A percentile compares a stretch with the other conserved stretches of the same genome.
Conservation (phyloP, 2,888 invertebrate species). For the Coenonympha glycerion region DNA sequence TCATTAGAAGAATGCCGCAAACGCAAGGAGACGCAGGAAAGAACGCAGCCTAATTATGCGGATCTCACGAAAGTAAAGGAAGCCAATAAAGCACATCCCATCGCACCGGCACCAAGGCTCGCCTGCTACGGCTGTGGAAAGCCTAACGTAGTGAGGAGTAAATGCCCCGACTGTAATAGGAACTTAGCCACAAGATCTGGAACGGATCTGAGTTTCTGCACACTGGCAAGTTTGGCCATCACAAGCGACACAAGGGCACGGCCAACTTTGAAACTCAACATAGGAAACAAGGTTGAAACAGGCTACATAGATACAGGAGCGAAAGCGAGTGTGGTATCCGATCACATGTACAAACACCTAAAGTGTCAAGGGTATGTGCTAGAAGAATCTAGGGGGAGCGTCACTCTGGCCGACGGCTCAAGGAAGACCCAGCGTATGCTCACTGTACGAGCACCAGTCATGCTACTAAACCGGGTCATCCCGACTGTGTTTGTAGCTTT, state of each 20-base stretch:
- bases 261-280: not conserved
- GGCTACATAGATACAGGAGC: not conserved
- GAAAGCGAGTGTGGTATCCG: not conserved
- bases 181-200: too few species aligned
- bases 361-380: not conserved
- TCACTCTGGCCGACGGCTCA: not conserved
- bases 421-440: not conserved
- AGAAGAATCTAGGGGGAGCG: not conserved
- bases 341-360: not conserved
- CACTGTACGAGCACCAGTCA: not conserved
- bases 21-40: too few species aligned
- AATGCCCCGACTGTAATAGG: too few species aligned
- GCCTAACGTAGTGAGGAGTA: too few species aligned
- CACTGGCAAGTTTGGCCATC: too few species aligned
- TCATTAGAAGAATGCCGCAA: not conserved
- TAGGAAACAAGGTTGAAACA: not conserved
- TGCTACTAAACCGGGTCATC: not conserved
- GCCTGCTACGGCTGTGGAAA: too few species aligned
- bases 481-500: not conserved
- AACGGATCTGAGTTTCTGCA: too few species aligned
- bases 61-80: too few species aligned
- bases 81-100: too few species aligned
- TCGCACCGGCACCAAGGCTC: too few species aligned
- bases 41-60: too few species aligned
- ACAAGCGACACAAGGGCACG: too few species aligned